Conservation (phyloP, 1,140 invertebrate genomes). For the Nomia melanderi region DNA sequence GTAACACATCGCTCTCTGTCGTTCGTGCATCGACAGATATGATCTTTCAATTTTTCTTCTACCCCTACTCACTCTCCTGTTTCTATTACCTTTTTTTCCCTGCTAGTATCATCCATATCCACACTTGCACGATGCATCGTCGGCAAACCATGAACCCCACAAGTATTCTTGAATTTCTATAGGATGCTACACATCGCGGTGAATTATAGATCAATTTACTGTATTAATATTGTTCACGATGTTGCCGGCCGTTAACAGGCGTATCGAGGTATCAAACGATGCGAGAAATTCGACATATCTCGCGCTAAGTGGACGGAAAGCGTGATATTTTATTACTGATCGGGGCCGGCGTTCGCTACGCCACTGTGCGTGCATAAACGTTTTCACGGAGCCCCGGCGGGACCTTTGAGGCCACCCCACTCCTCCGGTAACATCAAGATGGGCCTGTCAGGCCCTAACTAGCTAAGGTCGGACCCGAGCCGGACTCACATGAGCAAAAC, state of each 20-base stretch:
- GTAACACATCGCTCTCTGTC: slow-evolving; percentile 55
- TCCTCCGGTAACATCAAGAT: slow-evolving; percentile 72
- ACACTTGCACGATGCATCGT: neutral
- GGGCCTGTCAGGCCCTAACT: slow-evolving; percentile 78
- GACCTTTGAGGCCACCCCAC: slow-evolving; percentile 71
- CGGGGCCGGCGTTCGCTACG: slow-evolving; percentile 61
- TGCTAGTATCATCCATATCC: neutral
- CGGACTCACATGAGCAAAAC: slow-evolving; percentile 66
- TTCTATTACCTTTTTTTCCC: neutral
- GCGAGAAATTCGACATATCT: neutral
- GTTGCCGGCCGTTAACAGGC: neutral
- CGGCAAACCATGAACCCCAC: neutral
- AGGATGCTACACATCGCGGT: neutral
- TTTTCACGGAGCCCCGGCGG: slow-evolving; percentile 74
- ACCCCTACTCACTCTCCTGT: neutral
- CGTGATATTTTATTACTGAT: neutral
- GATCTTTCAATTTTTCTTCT: slow-evolving; percentile 41
- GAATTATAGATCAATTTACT: neutral
- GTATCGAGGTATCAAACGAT: neutral
- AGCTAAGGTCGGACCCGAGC: slow-evolving; percentile 68
- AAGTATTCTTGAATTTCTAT: neutral
- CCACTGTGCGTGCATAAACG: slow-evolving; percentile 75
- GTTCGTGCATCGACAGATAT: slow-evolving; percentile 44
- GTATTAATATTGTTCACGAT: neutral
- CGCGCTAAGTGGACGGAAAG: neutral